Evolutionary conservation across 2,113 vertebrate genomes (phyloP).

Genomic region (Corythaeola cristata): DNA sequence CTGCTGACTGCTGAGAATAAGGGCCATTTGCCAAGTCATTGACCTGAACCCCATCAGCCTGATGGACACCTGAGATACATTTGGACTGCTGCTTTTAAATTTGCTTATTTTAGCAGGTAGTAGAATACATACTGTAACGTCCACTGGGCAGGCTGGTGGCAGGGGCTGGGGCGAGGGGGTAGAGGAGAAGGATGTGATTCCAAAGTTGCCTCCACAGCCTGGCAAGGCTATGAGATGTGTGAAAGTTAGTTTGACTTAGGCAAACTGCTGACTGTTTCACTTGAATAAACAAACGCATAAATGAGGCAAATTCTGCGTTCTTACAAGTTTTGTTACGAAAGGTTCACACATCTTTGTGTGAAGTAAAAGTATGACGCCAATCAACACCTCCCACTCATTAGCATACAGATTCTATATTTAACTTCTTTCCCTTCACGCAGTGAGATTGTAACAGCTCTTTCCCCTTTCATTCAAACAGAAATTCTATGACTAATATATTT

Average conservation of each 20-base stretch:
- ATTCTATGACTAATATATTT: neutral
- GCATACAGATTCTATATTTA: neutral
- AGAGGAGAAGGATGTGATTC: neutral
- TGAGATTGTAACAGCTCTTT: neutral
- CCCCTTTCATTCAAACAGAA: neutral
- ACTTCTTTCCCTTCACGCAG: neutral
- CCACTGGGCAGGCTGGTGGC: neutral
- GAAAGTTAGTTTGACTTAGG: neutral
- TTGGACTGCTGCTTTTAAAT: neutral
- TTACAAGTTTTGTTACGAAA: conserved; percentile 32
- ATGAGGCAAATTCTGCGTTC: neutral
- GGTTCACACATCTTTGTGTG: conserved; percentile 37
- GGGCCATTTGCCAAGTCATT: neutral
- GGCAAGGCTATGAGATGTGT: neutral
- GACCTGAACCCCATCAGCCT: neutral
- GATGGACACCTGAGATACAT: neutral
- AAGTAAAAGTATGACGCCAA: conserved; percentile 32
- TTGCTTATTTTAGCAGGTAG: neutral
- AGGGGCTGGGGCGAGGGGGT: neutral
- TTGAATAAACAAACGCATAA: neutral
- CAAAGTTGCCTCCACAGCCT: neutral
- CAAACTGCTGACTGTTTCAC: neutral
- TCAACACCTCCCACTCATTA: conserved; percentile 43
- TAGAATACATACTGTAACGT: neutral
- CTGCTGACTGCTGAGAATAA: neutral